Base-by-base conservation (phyloP, 2,888 invertebrate species). In the Notocelia uddmanniana region DNA sequence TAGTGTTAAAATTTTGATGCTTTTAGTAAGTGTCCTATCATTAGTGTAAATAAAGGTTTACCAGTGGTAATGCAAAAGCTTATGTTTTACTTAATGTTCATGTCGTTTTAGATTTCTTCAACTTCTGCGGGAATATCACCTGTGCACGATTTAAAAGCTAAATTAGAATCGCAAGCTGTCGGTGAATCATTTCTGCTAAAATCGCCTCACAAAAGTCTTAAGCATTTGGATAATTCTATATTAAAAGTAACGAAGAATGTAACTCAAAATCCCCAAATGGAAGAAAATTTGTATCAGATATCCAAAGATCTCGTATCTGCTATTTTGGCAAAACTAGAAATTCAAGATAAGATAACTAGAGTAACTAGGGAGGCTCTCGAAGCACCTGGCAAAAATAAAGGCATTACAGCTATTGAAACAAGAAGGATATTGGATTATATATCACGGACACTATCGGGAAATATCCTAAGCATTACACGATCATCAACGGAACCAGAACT, bases 291-390 rank as follows among this genome's bases (percentile, higher is more conserved):
- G 1, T 92, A 90, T 75, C 89, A 91, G 76, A 87, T 93, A 75
- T 90, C 93, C 0, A 92, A 92, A 76, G 91, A 93, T 71, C 79
- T 93, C 45, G 91, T 93, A 31, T 86, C 89, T n/a, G 85, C 93
- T 41, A 92, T 93, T 70, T 80, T 93, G 73, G 84, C 89, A 0
- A 93, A 93, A 74, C 80, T 93, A 70, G 92, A 93, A 80, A 87
- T 90, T 57, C 93, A 93, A 81, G 93, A 93, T 74, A 93, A 92
- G 85, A 91, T 93, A 48, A 93, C 93, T 3, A 87, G 91, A 81
- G 89, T 93, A 21, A 92, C 93, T 3, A 87, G 84, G 76, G 92
- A 93, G 76, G 93, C 93, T 13, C 81, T 93, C 5, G 91, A 92
- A 77, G 92, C 92, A 2, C 89, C 92, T 3, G 92, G 92, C 0